Evolutionary conservation across 2,888 invertebrate species (phyloP).

Genomic region (Parnassius glacialis): DNA sequence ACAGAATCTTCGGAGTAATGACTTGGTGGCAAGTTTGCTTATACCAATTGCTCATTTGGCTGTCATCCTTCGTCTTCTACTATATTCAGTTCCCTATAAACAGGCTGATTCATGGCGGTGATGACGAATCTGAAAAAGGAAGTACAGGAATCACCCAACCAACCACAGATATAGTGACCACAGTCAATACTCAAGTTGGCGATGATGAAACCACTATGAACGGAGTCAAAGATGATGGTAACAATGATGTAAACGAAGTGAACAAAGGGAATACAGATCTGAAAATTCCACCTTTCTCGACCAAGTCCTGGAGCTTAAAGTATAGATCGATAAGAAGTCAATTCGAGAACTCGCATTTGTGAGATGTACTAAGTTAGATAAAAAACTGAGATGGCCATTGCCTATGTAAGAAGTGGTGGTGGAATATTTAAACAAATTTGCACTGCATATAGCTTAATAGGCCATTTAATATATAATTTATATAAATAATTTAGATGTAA

Average conservation of each 20-base stretch:
- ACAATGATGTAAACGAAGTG: slow-evolving; percentile 22
- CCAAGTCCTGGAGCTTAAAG: slow-evolving; percentile 50
- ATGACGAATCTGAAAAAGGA: slow-evolving; percentile 36
- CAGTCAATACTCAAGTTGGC: slow-evolving; percentile 23
- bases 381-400: too few species aligned
- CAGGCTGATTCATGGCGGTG: slow-evolving; percentile 53
- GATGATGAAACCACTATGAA: slow-evolving; percentile 2
- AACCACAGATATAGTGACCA: slow-evolving; percentile 7
- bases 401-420: too few species aligned
- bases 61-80: slow-evolving; percentile 54
- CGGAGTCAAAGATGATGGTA: slow-evolving; percentile 17
- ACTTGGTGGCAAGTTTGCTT: slow-evolving; percentile 74
- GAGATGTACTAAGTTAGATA: slow-evolving; percentile 1
- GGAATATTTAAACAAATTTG: too few species aligned
- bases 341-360: slow-evolving; percentile 57
- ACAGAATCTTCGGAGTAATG: slow-evolving; percentile 75
- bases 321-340: slow-evolving; percentile 43
- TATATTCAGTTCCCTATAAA: slow-evolving; percentile 62
- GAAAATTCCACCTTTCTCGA: slow-evolving; percentile 32
- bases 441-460: too few species aligned
- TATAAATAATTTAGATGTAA: too few species aligned
- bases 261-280: slow-evolving; percentile 26
- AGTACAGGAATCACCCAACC: slow-evolving; percentile 25
- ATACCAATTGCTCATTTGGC: slow-evolving; percentile 46
- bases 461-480: too few species aligned